A percentile compares a stretch with the other conserved stretches of the same genome.
These are phyloP conservation scores for Gnatocerus cornutus DNA, from an alignment of 2,888 invertebrate species.

Conservation along the genomic window DNA sequence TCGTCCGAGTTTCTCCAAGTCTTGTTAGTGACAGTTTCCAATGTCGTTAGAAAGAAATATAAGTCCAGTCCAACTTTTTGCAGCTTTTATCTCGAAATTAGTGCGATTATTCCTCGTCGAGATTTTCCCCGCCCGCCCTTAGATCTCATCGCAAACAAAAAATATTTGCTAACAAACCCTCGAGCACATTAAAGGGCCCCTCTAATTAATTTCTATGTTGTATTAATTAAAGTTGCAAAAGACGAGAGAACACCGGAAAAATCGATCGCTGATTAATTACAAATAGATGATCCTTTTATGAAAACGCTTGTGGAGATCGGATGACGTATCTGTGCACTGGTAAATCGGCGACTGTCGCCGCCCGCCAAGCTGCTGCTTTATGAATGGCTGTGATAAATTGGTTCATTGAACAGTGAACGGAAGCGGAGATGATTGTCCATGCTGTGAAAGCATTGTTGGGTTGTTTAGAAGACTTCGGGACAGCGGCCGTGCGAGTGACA, in stretches of 20 bases:
- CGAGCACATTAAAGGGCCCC: slow-evolving; percentile 5
- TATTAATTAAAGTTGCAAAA: slow-evolving; percentile 25
- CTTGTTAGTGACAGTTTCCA: slow-evolving; percentile 1
- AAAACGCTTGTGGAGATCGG: slow-evolving; percentile 23
- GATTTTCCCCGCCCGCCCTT: background rate
- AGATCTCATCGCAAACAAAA: background rate
- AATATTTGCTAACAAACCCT: slow-evolving; percentile 6
- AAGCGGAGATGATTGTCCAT: slow-evolving; percentile 28
- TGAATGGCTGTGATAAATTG: slow-evolving; percentile 33
- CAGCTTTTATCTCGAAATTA: background rate
- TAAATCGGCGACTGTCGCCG: slow-evolving; percentile 21
- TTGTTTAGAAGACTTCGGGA: slow-evolving; percentile 13
- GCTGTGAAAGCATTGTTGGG: slow-evolving; percentile 13
- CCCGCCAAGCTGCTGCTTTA: slow-evolving; percentile 7
- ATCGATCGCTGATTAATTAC: slow-evolving; percentile 8
- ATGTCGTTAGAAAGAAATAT: background rate
- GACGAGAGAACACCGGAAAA: slow-evolving; percentile 13
- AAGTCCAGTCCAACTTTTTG: background rate
- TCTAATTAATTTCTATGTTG: slow-evolving; percentile 35
- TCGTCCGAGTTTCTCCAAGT: background rate
- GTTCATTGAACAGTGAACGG: slow-evolving; percentile 32
- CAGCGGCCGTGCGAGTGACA: background rate
- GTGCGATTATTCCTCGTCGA: background rate
- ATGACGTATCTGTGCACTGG: slow-evolving; percentile 27
- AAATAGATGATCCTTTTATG: slow-evolving; percentile 16